Base-by-base conservation (phyloP, 1,140 invertebrate genomes). In the Mamestra configurata region DNA sequence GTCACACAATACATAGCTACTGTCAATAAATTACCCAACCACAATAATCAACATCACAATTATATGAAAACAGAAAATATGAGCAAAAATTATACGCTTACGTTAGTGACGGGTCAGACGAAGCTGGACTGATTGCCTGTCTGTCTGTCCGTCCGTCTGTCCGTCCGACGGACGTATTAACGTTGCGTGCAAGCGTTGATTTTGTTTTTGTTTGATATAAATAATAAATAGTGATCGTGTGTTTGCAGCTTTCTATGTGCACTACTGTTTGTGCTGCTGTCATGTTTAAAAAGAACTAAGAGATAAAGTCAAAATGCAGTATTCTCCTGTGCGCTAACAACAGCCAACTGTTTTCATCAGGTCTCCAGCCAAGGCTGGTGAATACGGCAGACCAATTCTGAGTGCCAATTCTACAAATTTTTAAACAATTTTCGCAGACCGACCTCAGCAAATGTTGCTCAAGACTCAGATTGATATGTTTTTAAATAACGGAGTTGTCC, bases 71-170 rank as follows among this genome's bases (percentile, higher is more conserved):
- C 59, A 35, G 37, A 77, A 72, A 64, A 72, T 78, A 78, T 70
- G 57, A 64, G 79, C 71, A 80, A 82, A 84, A 79, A 83, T 83
- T 71, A 80, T 71, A 81, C 53, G 64, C 68, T 68, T 20, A 13
- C 73, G 72, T 66, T 20, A 31, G 51, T 72, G 81, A 82, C 73
- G 57, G 57, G 20, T 57, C 20, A 10, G 68, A 79, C 81, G 82
- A 46, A 51, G 5, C 51, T 35, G 66, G 82, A 73, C 80, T 83
- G 87, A 89, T 89, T 87, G 81, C 83, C 84, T 87, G 87, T 89
- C 87, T 73, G 82, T 88, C 82, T 31, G 79, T 82, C 79, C 71
- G 76, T 82, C 72, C 49, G 79, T 71, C 70, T 35, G 78, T 37
- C 51, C 31, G 35, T 66, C 77, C 57, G 77, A 79, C 61, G 40